phyloP scores from a whole-genome alignment of 2,888 invertebrate genomes.

The Lithosia quadra region DNA sequence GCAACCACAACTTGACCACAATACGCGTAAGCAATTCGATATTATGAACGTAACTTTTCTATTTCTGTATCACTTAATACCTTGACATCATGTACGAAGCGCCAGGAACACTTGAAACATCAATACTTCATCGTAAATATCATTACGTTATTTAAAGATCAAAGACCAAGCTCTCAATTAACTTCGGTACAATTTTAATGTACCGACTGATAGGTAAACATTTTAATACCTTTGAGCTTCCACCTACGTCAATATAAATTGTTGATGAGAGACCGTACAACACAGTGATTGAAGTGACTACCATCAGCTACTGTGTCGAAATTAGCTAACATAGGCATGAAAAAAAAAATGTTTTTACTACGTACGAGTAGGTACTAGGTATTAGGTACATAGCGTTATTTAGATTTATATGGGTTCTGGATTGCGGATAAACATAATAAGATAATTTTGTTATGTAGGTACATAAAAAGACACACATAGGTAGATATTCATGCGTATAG shows the following conservation, averaged over 20 bases:
- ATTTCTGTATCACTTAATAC: constrained; percentile 52
- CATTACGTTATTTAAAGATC: constrained; percentile 46
- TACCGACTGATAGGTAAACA: not conserved
- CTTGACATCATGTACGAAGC: constrained; percentile 41
- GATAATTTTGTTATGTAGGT: too few relatives aligned
- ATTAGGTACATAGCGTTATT: too few relatives aligned
- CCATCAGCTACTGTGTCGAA: not conserved
- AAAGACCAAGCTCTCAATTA: constrained; percentile 39
- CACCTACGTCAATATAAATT: not conserved
- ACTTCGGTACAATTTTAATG: constrained; percentile 18
- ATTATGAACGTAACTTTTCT: constrained; percentile 51
- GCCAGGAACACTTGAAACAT: constrained; percentile 40
- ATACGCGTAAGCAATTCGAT: constrained; percentile 54
- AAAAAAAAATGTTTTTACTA: too few relatives aligned
- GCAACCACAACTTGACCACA: constrained; percentile 53
- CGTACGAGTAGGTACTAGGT: too few relatives aligned
- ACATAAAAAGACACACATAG: too few relatives aligned
- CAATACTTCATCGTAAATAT: constrained; percentile 21
- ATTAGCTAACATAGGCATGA: not conserved
- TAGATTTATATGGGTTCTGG: too few relatives aligned
- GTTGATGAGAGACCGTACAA: not conserved
- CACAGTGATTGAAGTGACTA: not conserved
- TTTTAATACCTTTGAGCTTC: not conserved
- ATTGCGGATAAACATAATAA: too few relatives aligned
- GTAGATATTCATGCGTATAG: too few relatives aligned